These are phyloP conservation scores for Drosophila teissieri DNA, from an alignment of 1,140 invertebrate genomes.

Conservation along the genomic window DNA sequence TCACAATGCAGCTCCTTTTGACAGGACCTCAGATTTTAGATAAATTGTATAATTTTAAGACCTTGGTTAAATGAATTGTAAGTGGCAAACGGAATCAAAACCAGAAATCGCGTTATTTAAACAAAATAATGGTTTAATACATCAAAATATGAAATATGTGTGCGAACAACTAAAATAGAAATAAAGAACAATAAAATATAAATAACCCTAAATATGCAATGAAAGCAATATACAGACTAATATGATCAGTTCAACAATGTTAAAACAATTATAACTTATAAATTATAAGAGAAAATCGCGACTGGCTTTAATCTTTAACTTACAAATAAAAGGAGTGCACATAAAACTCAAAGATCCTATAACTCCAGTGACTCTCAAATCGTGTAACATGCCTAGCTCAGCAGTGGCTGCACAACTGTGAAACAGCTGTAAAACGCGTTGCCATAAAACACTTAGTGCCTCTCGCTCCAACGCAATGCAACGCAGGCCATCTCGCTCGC, in stretches of 20 bases:
- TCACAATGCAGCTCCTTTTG: not conserved
- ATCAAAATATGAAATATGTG: too few relatives aligned
- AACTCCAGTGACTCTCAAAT: conserved; percentile 41
- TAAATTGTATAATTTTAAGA: not conserved
- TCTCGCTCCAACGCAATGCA: conserved; percentile 20
- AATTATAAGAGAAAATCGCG: not conserved
- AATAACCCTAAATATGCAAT: not conserved
- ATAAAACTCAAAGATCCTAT: not conserved
- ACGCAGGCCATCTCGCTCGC: conserved; percentile 17
- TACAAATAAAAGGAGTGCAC: too few relatives aligned
- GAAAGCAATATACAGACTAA: too few relatives aligned
- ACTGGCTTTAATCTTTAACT: not conserved
- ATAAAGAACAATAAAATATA: not conserved
- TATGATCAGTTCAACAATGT: too few relatives aligned
- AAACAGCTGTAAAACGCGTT: conserved; percentile 46
- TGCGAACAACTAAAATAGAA: not conserved
- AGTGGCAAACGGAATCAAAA: too few relatives aligned
- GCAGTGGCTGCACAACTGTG: conserved; percentile 8
- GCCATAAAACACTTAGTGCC: conserved; percentile 61
- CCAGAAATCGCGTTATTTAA: not conserved
- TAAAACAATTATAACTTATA: not conserved
- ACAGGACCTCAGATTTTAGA: conserved; percentile 3
- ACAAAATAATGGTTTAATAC: not conserved
- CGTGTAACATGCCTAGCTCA: not conserved
- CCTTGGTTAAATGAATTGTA: not conserved